Base-by-base conservation (phyloP, 2,888 invertebrate species). In the Gandaritis pyraliata region DNA sequence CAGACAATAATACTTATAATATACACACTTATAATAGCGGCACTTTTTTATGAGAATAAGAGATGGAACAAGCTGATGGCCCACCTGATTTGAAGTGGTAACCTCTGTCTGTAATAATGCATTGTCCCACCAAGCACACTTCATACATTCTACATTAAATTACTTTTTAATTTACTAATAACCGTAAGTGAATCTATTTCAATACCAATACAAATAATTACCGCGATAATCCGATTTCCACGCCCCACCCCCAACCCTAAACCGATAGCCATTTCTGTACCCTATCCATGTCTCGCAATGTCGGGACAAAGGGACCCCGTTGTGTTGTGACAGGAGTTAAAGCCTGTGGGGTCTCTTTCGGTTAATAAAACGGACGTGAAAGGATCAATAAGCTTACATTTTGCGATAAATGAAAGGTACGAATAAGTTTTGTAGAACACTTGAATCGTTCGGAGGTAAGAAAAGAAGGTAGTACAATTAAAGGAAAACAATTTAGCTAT, bases 261-360 rank as follows among this genome's bases (percentile, higher is more conserved):
- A 72, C 58, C 60, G 70, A 71, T 68, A 73, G 77, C 70, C 52
- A 72, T 74, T 72, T 75, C 71, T 68, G 72, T 51, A 72, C 84
- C 81, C 81, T 86, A 86, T 88, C 86, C 72, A 77, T 85, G 81
- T 81, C 80, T 47, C 69, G 71, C 78, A 72, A 77, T 85, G 80
- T 80, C 79, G 71, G 80, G 81, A 87, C 87, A 87, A 72, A 53
- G 55, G 61, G 61, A 61, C 69, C 71, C 70, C 84, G 80, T 76
- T 76, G 72, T 88, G 80, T 90, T 90, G 81, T 91, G 90, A 91
- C 90, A 91, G 89, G 84, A 90, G 90, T 89, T 88, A 90, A 90
- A 86, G 77, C 64, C n/a, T 57, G 64, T 64, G 59, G 64, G 59
- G 64, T 53, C 64, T 50, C 41, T 48, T 55, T 48, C 11, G 46